Conservation (phyloP, 1,140 invertebrate species). For the Ganaspis sp. region DNA sequence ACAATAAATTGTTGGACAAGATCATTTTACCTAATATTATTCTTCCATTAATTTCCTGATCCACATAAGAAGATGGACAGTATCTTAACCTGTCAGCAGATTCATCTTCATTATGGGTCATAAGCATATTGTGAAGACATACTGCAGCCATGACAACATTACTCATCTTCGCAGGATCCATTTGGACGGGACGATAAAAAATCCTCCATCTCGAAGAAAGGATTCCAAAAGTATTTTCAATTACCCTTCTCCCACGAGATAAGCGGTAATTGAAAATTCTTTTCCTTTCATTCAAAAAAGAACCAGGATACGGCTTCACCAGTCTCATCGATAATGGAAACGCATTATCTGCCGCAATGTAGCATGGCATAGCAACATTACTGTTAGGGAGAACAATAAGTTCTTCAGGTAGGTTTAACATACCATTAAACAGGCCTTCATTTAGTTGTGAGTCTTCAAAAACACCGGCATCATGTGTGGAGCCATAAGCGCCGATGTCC, state of each 20-base stretch:
- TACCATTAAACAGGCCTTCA: slow-evolving; percentile 2
- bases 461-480: slow-evolving; percentile 52
- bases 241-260: neutral
- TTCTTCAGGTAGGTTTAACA: neutral
- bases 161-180: neutral
- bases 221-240: slow-evolving; percentile 34
- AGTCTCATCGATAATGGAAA: slow-evolving; percentile 68
- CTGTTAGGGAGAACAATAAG: neutral
- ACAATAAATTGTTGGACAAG: no score
- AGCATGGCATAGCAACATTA: slow-evolving; percentile 41
- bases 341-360: slow-evolving; percentile 72
- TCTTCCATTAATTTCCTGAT: no score
- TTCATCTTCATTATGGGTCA: no score
- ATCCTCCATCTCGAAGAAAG: neutral
- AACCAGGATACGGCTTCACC: slow-evolving; percentile 68
- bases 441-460: slow-evolving; percentile 42
- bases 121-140: neutral
- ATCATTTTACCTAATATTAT: no score
- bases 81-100: no score
- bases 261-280: no score
- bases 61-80: no score
- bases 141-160: neutral
- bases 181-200: neutral
- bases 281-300: neutral
- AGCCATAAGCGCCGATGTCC: slow-evolving; percentile 67